Percentiles rank a stretch among this genome's conserved stretches.
phyloP scores from a whole-genome alignment of 2,797 vertebrate genomes.

The Oreonectes daqikongensis region DNA sequence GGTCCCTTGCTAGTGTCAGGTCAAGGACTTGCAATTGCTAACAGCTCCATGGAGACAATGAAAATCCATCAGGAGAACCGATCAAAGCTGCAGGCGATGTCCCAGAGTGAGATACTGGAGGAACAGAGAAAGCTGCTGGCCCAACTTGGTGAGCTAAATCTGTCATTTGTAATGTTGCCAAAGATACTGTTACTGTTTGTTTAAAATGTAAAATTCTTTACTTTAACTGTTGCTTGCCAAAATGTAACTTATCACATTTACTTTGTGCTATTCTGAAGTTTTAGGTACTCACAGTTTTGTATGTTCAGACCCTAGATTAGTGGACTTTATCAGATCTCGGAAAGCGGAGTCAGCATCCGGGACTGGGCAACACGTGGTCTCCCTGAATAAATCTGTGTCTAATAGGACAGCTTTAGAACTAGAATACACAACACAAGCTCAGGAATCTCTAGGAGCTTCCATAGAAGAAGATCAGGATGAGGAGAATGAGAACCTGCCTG shows the following conservation, averaged over 20 bases:
- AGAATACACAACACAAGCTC: conserved; percentile 39
- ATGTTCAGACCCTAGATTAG: conserved; percentile 83
- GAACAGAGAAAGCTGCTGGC: conserved; percentile 84
- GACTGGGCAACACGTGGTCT: conserved; percentile 51
- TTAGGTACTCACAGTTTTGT: neutral
- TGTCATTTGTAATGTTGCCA: neutral
- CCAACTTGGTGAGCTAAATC: conserved; percentile 84
- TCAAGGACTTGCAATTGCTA: conserved; percentile 77
- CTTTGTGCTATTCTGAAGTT: neutral
- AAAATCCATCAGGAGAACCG: conserved; percentile 92
- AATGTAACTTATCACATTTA: neutral
- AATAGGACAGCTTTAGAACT: conserved; percentile 43
- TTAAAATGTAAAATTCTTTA: neutral
- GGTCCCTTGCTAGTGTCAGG: conserved; percentile 81
- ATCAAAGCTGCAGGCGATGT: conserved; percentile 82
- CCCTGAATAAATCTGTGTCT: conserved; percentile 54
- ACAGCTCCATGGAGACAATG: conserved; percentile 76
- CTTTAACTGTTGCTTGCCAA: neutral
- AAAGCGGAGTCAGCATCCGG: conserved; percentile 57
- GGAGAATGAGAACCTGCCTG: conserved; percentile 54
- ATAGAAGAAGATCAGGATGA: conserved; percentile 67
- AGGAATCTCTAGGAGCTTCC: conserved; percentile 62
- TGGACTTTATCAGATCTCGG: conserved; percentile 86
- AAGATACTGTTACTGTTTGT: neutral
- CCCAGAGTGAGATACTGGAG: conserved; percentile 82